A percentile compares a stretch with the other conserved stretches of the same genome.
Conservation (phyloP, 2,113 vertebrate genomes). For the Xyliphius kryptos region DNA sequence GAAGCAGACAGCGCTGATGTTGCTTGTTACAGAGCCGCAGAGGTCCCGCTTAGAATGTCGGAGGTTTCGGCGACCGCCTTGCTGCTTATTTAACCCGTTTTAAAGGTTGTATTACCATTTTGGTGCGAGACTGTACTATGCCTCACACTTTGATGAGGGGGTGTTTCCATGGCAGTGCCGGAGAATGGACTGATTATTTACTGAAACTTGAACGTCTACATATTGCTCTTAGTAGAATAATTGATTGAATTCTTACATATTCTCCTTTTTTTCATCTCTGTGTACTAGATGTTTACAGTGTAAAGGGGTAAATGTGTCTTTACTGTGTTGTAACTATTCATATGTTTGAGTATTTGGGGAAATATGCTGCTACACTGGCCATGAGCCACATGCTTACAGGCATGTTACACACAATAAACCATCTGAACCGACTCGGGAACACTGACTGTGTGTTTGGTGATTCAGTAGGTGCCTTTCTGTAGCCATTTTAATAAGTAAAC, state of each 20-base stretch:
- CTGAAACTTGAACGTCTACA: slow-evolving; percentile 20
- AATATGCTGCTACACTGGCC: slow-evolving; percentile 70
- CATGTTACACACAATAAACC: slow-evolving; percentile 67
- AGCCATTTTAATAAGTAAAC: too few relatives aligned
- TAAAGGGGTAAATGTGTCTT: slow-evolving; percentile 60
- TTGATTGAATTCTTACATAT: background rate
- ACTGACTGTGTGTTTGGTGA: slow-evolving; percentile 7
- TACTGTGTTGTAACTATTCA: slow-evolving; percentile 66
- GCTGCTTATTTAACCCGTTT: slow-evolving; percentile 15
- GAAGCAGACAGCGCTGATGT: slow-evolving; percentile 14
- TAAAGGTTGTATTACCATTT: background rate
- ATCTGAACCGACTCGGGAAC: slow-evolving; percentile 22
- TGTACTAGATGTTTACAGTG: slow-evolving; percentile 70
- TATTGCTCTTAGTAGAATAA: slow-evolving; percentile 17
- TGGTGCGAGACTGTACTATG: background rate
- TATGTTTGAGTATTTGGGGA: slow-evolving; percentile 61
- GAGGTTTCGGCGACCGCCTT: background rate
- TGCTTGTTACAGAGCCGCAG: background rate
- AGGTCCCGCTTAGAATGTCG: background rate
- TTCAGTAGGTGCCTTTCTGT: background rate
- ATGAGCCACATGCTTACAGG: slow-evolving; percentile 52
- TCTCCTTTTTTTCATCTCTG: slow-evolving; percentile 37
- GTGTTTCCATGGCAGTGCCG: background rate
- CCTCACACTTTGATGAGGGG: background rate
- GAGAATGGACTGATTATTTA: slow-evolving; percentile 3